phyloP scores from a whole-genome alignment of 2,888 invertebrate genomes.

The Aspidapion aeneum region DNA sequence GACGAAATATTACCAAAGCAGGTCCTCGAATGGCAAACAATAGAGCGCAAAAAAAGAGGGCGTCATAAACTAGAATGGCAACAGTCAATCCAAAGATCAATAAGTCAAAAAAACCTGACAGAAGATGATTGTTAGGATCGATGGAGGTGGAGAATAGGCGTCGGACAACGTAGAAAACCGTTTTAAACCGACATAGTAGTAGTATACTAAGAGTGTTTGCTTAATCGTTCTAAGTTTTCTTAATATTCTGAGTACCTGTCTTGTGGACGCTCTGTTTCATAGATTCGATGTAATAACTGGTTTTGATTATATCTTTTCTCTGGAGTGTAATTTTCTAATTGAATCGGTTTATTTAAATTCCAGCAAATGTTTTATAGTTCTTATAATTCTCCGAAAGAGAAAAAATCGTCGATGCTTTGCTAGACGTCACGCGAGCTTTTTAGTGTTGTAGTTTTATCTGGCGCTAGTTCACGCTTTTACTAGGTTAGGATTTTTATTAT shows the following conservation, averaged over 20 bases:
- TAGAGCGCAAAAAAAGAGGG: no score
- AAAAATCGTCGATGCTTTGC: not conserved
- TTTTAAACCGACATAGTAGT: no score
- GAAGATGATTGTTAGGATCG: no score
- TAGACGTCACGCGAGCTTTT: not conserved
- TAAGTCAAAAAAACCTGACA: no score
- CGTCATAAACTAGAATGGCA: no score
- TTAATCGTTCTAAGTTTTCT: not conserved
- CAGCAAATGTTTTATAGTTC: conserved; percentile 15
- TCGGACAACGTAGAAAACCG: no score
- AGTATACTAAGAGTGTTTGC: no score
- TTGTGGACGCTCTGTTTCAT: not conserved
- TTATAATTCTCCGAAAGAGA: conserved; percentile 2
- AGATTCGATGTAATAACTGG: conserved; percentile 8
- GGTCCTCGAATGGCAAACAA: no score
- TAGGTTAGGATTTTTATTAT: not conserved
- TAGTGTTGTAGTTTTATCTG: not conserved
- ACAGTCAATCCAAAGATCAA: no score
- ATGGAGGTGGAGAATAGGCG: no score
- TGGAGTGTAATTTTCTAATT: conserved; percentile 19
- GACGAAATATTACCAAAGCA: no score
- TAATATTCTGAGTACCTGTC: not conserved
- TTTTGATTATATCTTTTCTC: conserved; percentile 15
- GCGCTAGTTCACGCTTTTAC: not conserved
- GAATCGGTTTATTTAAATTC: conserved; percentile 22